phyloP scores from a whole-genome alignment of 2,113 vertebrate genomes.

The Entosphenus tridentatus region DNA sequence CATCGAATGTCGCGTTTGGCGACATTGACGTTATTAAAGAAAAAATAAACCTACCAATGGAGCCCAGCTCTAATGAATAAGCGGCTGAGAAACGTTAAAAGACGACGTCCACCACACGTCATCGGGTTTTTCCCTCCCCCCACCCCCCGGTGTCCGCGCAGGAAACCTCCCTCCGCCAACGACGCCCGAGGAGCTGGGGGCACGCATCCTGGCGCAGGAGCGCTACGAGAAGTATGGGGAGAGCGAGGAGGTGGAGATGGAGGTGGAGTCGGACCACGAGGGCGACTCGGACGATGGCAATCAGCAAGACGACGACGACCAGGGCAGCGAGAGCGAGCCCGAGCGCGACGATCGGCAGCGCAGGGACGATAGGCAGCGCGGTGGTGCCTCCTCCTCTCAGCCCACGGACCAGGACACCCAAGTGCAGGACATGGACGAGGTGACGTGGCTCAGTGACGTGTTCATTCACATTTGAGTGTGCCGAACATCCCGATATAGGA shows the following conservation, averaged over 20 bases:
- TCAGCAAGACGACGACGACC: slow-evolving; percentile 19
- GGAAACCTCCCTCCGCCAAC: slow-evolving; percentile 94
- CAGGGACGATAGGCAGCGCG: not conserved
- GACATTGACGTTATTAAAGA: too few relatives aligned
- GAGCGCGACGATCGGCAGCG: too few relatives aligned
- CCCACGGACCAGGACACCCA: slow-evolving; percentile 88
- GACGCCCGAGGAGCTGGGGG: slow-evolving; percentile 77
- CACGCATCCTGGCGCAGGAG: slow-evolving; percentile 88
- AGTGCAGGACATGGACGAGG: slow-evolving; percentile 98
- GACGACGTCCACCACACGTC: too few relatives aligned
- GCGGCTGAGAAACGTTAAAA: too few relatives aligned
- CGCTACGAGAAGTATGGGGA: slow-evolving; percentile 96
- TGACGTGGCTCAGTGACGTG: slow-evolving; percentile 13
- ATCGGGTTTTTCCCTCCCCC: too few relatives aligned
- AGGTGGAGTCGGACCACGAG: slow-evolving; percentile 90
- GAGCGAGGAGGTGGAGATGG: slow-evolving; percentile 97
- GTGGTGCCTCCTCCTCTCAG: slow-evolving; percentile 19
- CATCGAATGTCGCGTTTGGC: too few relatives aligned
- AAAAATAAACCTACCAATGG: too few relatives aligned
- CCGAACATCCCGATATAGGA: too few relatives aligned
- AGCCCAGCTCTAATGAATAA: too few relatives aligned
- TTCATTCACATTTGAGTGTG: too few relatives aligned
- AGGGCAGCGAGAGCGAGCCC: not conserved
- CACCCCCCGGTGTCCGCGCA: slow-evolving; percentile 13
- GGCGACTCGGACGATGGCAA: slow-evolving; percentile 47